phyloP scores from a whole-genome alignment of 2,797 vertebrate species.

The Sebastes dallii region DNA sequence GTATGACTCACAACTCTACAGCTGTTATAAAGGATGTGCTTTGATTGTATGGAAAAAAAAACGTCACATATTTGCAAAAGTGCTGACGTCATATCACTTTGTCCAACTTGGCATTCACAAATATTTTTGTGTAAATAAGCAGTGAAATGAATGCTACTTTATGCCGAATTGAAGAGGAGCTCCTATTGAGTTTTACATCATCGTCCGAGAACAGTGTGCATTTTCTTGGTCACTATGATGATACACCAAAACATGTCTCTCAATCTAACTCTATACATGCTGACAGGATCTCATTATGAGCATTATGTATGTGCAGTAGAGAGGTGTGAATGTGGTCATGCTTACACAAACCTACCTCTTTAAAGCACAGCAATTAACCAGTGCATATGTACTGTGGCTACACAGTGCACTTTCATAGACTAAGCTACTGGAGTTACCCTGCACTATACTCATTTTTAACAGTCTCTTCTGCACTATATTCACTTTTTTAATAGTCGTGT shows the following conservation, averaged over 20 bases:
- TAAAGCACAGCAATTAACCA: neutral
- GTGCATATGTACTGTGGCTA: neutral
- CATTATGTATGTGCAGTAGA: neutral
- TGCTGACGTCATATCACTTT: neutral
- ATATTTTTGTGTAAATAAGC: neutral
- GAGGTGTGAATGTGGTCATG: neutral
- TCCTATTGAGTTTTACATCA: accelerated
- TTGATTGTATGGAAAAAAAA: neutral
- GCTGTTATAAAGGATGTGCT: neutral
- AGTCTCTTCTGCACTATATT: too few species aligned
- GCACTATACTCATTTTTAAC: too few species aligned
- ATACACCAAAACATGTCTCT: neutral
- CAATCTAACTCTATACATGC: too few species aligned
- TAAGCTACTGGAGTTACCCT: too few species aligned
- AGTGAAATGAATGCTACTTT: neutral
- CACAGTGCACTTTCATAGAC: too few species aligned
- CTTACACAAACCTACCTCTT: neutral
- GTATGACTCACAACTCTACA: neutral
- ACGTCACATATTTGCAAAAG: neutral
- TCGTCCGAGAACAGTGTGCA: accelerated
- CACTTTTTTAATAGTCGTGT: too few species aligned
- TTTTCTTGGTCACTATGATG: neutral
- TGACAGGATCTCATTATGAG: neutral
- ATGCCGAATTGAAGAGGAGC: neutral
- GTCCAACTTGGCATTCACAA: neutral